These are phyloP conservation scores for Oncorhynchus mykiss DNA, from an alignment of 2,113 vertebrate species.

Conservation along the genomic window DNA sequence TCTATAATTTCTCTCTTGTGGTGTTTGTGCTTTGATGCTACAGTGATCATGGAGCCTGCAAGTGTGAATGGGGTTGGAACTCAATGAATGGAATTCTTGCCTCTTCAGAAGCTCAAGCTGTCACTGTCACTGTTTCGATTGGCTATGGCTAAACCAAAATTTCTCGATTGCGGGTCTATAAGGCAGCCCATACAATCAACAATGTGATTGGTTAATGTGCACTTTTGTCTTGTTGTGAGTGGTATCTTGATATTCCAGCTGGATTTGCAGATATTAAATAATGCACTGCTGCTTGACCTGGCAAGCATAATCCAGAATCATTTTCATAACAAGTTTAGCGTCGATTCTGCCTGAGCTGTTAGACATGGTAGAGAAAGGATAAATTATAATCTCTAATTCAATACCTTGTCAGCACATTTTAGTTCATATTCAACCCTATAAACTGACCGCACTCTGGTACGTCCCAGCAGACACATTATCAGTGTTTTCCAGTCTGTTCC, in stretches of 20 bases:
- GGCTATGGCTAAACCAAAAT: background rate
- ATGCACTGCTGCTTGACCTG: background rate
- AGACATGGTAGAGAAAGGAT: no score
- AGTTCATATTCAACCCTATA: no score
- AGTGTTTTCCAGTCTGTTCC: no score
- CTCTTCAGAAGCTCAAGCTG: background rate
- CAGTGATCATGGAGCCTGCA: background rate
- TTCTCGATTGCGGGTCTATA: no score
- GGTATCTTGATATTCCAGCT: background rate
- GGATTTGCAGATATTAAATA: background rate
- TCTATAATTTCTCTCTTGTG: background rate
- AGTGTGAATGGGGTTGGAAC: background rate
- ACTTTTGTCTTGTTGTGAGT: background rate
- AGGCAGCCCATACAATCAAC: no score
- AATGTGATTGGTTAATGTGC: no score
- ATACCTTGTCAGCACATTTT: no score
- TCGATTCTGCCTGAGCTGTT: no score
- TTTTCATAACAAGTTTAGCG: constrained; percentile 7
- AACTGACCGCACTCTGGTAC: no score
- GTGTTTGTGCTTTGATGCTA: background rate
- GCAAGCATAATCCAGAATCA: no score
- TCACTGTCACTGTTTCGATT: background rate
- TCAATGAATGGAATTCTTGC: background rate
- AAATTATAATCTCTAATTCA: no score
- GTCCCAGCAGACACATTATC: no score